Conservation (phyloP, 2,797 vertebrate genomes). For the Sebastes trivittatus region DNA sequence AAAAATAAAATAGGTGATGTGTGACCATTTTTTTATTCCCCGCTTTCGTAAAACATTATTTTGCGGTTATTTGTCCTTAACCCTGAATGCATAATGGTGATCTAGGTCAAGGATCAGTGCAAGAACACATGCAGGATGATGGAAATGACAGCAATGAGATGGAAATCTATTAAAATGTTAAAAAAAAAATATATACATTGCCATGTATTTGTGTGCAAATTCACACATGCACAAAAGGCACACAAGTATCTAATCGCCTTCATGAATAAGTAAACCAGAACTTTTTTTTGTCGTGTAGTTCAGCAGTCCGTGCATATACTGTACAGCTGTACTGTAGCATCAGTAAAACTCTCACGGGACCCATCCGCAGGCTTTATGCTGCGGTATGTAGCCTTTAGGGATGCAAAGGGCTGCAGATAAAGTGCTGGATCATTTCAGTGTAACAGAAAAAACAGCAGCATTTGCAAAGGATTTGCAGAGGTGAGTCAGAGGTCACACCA, state of each 20-base stretch:
- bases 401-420: conserved; percentile 29
- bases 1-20: not conserved
- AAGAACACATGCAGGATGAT: not conserved
- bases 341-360: conserved; percentile 26
- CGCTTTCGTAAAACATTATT: not conserved
- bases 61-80: conserved; percentile 3
- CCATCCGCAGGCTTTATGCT: conserved; percentile 18
- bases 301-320: conserved; percentile 37
- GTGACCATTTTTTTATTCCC: not conserved
- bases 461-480: conserved; percentile 64
- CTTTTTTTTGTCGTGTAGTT: conserved; percentile 19
- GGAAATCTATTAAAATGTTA: conserved; percentile 2
- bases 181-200: not conserved
- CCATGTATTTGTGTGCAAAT: not conserved
- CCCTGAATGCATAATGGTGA: not conserved
- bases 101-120: not conserved
- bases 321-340: not conserved
- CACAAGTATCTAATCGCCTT: not conserved
- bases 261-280: conserved; percentile 41
- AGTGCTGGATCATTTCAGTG: conserved; percentile 50
- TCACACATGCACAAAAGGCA: not conserved
- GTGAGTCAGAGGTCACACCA: conserved; percentile 65
- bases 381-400: conserved; percentile 49
- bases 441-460: conserved; percentile 36
- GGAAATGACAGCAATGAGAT: conserved; percentile 29